Base-by-base conservation (phyloP, 2,113 vertebrate species). In the Apeltes quadracus region DNA sequence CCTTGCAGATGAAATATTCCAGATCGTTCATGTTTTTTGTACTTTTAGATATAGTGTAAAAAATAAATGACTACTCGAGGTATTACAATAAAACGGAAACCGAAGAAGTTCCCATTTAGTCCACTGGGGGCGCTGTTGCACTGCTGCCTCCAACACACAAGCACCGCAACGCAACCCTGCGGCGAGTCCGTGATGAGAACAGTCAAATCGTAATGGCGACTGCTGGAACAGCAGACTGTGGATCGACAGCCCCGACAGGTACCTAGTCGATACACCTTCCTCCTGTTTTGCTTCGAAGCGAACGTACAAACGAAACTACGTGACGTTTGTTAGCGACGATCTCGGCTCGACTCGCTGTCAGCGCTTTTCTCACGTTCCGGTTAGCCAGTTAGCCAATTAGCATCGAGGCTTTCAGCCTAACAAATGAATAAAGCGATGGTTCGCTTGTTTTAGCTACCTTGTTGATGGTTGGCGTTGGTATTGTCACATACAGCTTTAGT, bases 141-240 rank as follows among this genome's bases (percentile, higher is more conserved):
- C 81, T 25, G 56, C 81, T 29, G 56, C 54, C n/a, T n/a, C n/a
- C n/a, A 41, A 71, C 66, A 64, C 76, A 46, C 4, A 55, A 75
- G 53, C 63, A 59, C 70, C 67, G 75, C 50, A 57, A 53, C 65
- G 72, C 54, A 80, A 74, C 50, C 44, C 62, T 78, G 39, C 39
- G 3, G 39, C 74, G 65, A 79, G 72, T 32, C 43, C 79, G 76
- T 64, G 77, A 88, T 75, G 81, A 70, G 81, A 90, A 83, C 69
- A 79, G 79, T 78, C 59, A 61, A 75, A 84, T 44, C 90, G 72
- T 90, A 92, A 94, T 94, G 94, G 94, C 94, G 91, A 92, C 94
- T 84, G 92, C 93, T 90, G 92, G 83, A 76, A 84, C 86, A 74
- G 87, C 89, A 77, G 94, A 94, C 64, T 81, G 86, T 89, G 94